These are phyloP conservation scores for Pollenia griseotomentosa DNA, from an alignment of 2,888 invertebrate genomes.

Conservation along the genomic window DNA sequence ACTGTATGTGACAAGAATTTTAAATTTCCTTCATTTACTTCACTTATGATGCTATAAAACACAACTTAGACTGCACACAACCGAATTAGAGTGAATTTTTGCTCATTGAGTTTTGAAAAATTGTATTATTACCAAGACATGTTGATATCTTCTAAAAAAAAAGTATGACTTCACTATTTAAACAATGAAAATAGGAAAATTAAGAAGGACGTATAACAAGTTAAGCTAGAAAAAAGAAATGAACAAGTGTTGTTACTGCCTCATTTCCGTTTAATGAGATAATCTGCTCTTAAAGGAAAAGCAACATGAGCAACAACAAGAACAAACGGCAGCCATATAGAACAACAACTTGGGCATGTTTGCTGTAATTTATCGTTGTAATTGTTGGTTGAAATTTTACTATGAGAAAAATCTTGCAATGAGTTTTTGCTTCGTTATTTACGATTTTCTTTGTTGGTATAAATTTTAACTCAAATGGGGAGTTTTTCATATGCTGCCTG, in stretches of 20 bases:
- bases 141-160: conserved; percentile 40
- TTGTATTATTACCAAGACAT: conserved; percentile 64
- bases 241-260: conserved; percentile 73
- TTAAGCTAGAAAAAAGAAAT: conserved; percentile 4
- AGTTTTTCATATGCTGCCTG: conserved; percentile 11
- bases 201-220: conserved; percentile 42
- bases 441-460: conserved; percentile 27
- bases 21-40: conserved; percentile 61
- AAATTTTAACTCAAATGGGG: background rate
- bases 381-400: conserved; percentile 63
- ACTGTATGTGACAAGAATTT: conserved; percentile 69
- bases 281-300: conserved; percentile 76
- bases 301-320: conserved; percentile 24
- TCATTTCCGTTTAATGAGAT: conserved; percentile 81
- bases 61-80: background rate
- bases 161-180: conserved; percentile 42
- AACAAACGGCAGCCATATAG: conserved; percentile 33
- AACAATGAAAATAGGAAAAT: conserved; percentile 59
- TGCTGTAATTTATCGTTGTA: conserved; percentile 70
- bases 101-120: conserved; percentile 58
- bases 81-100: conserved; percentile 17
- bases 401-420: conserved; percentile 60
- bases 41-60: conserved; percentile 18
- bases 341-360: conserved; percentile 52
- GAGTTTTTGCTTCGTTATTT: conserved; percentile 63